Evolutionary conservation across 2,113 vertebrate species (phyloP).

Genomic region (Aptenodytes forsteri): DNA sequence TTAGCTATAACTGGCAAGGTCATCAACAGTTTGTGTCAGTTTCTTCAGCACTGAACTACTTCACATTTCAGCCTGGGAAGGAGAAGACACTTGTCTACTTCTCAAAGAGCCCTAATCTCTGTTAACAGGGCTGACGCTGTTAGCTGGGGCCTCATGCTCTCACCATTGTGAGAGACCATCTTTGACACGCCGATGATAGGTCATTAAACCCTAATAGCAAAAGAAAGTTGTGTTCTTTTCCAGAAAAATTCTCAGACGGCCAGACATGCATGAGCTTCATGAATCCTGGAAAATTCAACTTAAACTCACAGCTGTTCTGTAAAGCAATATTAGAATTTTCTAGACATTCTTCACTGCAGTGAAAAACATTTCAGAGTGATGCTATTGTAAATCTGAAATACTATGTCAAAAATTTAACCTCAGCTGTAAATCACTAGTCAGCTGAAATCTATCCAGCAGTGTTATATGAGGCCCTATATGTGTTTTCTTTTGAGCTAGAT

Average conservation of each 20-base stretch:
- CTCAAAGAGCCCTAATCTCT: neutral
- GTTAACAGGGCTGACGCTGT: accelerated
- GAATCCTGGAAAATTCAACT: neutral
- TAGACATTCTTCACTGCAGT: neutral
- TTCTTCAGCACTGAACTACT: neutral
- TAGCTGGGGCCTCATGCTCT: neutral
- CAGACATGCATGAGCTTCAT: neutral
- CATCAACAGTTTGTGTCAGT: neutral
- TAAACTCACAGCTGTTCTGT: neutral
- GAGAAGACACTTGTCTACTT: neutral
- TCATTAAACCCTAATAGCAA: neutral
- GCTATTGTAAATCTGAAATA: neutral
- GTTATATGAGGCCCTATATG: neutral
- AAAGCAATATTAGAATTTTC: neutral
- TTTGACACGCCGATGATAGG: neutral
- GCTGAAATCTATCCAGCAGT: neutral
- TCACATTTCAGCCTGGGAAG: neutral
- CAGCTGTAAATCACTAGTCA: neutral
- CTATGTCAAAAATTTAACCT: neutral
- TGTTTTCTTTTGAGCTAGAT: neutral
- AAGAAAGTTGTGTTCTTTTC: neutral
- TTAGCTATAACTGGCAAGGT: neutral
- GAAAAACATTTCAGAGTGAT: neutral
- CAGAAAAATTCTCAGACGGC: neutral
- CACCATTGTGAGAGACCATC: neutral